phyloP scores from a whole-genome alignment of 2,113 vertebrate species.

The Otus sunia region DNA sequence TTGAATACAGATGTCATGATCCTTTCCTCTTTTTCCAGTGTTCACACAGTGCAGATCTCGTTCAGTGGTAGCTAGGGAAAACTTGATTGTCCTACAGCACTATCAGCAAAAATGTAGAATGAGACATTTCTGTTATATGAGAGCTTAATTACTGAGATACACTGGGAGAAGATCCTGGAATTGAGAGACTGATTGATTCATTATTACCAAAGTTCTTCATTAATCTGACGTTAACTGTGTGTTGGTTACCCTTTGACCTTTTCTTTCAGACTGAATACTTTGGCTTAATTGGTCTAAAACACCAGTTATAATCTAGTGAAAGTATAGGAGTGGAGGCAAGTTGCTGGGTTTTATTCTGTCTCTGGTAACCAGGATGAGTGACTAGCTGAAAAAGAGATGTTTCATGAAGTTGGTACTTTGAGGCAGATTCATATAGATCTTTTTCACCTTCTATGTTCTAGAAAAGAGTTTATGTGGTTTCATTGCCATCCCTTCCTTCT shows the following conservation, averaged over 20 bases:
- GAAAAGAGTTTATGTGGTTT: background rate
- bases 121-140: background rate
- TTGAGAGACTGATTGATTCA: background rate
- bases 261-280: background rate
- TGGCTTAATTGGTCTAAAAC: background rate
- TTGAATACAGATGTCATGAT: background rate
- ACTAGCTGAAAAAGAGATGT: background rate
- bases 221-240: background rate
- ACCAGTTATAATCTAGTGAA: background rate
- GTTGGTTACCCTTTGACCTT: background rate
- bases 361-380: background rate
- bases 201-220: background rate
- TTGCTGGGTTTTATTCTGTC: background rate
- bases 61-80: background rate
- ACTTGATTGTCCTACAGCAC: background rate
- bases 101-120: background rate
- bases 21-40: background rate
- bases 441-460: background rate
- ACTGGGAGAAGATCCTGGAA: background rate
- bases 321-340: background rate
- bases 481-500: background rate
- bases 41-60: background rate
- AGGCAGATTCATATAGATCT: background rate
- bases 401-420: background rate
- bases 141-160: background rate